Base-by-base conservation (phyloP, 2,888 invertebrate species). In the Aphodius sticticus region DNA sequence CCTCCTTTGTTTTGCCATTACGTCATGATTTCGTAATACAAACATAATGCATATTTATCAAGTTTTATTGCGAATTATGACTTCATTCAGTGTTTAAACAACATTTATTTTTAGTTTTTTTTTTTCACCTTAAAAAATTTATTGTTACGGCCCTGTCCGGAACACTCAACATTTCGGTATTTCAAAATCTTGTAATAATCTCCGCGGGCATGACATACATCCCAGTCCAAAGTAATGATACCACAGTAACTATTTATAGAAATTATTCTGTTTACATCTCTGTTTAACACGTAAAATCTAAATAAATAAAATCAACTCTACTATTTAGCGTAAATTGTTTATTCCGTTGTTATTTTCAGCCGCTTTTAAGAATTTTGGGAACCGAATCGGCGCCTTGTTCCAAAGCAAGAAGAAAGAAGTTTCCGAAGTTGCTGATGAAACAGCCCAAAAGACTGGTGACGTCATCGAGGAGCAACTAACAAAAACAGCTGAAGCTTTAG, bases 371-470 rank as follows among this genome's bases (percentile, higher is more conserved):
- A 94, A 91, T 90, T 91, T 95, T 86, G 94, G 94, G 81, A 93
- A 93, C 88, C 93, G 94, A 89, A 94, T 94, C 26, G 93, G 93
- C 82, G 93, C 92, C 77, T 90, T 94, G 83, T 94, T 95, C 88
- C 92, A 93, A 79, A 91, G 91, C 84, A 95, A 94, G 90, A 94
- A 94, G 91, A 93, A 93, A 86, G 94, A 94, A 86, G 93, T 91
- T 0, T 92, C 92, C 82, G 92, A 93, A 85, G 87, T 93, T 81
- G 93, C 93, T 1, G 87, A 90, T 38, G 94, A 94, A 87, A 93
- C 92, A 87, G 93, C 89, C 6, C 88, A 91, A 78, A 92, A 92
- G 81, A 93, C 93, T 0, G 91, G 92, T 76, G 91, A 93, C 82
- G 89, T 93, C 78, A 91, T 93, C 12, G 93, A 93, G 84, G 93